A percentile compares a stretch with the other conserved stretches of the same genome.
phyloP scores from a whole-genome alignment of 2,888 invertebrate species.

The Plebejus argus region DNA sequence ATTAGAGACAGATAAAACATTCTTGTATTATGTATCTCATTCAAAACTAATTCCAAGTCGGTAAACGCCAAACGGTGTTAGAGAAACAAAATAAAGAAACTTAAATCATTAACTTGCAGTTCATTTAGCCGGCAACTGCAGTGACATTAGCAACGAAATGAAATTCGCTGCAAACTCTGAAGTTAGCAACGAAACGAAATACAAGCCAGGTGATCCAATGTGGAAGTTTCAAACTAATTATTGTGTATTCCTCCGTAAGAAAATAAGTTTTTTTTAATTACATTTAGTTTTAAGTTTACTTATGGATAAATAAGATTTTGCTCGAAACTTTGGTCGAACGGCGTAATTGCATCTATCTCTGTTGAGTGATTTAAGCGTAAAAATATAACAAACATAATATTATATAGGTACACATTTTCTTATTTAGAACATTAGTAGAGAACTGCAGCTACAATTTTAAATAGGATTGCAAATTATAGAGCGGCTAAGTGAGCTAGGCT shows the following conservation, averaged over 20 bases:
- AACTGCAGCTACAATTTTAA: no score
- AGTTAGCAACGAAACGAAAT: background rate
- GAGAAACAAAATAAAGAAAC: constrained; percentile 2
- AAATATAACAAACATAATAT: no score
- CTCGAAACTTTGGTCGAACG: no score
- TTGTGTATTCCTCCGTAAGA: background rate
- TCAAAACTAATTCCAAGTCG: background rate
- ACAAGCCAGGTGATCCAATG: constrained; percentile 7
- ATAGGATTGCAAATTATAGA: no score
- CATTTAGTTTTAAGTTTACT: background rate
- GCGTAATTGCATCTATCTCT: no score
- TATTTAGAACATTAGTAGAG: no score
- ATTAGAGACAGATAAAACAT: background rate
- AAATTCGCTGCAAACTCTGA: background rate
- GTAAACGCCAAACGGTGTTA: background rate
- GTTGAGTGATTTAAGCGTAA: no score
- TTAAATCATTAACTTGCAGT: constrained; percentile 12
- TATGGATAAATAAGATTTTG: no score
- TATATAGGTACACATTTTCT: no score
- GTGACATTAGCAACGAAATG: background rate
- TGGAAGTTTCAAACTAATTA: constrained; percentile 14
- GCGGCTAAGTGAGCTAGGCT: no score
- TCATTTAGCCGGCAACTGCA: background rate
- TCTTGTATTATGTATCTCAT: background rate
- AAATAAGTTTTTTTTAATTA: background rate